Base-by-base conservation (phyloP, 2,888 invertebrate species). In the Apamea anceps region DNA sequence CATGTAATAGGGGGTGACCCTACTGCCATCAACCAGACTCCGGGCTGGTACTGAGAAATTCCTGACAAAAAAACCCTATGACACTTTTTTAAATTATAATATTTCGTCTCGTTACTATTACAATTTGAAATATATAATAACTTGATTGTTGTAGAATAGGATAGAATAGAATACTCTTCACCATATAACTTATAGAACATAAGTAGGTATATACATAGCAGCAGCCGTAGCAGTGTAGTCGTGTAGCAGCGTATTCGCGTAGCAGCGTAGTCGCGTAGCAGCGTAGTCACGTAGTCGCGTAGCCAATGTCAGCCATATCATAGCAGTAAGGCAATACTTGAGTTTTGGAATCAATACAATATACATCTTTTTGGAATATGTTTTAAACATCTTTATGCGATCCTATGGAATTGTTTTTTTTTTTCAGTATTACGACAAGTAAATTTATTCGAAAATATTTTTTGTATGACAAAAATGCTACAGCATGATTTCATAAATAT, bases 241-340 rank as follows among this genome's bases (percentile, higher is more conserved):
- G 6, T 28, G 71, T 37, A 51, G 28, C 21, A 37, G 28, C 21
- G 51, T 70, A 68, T 51, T 51, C 2, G 25, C 25, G 54, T 66
- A 77, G n/a, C 32, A 2, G 21, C 15, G 79, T 37, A 48, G 65
- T 21, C 21, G 32, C 72, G 65, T 42, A 81, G 79, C 18, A 18
- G 15, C 70, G 73, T 66, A 74, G 25, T 13, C 32, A 21, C 66
- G 67, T 80, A 80, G 72, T 18, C 10, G 6, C 42, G 65, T 80
- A 72, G 48, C n/a, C 25, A 48, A 25, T 15, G 48, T n/a, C 74
- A 57, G 71, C 66, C 72, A 63, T 62, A 21, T 18, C 71, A 57
- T 81, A 85, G 74, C 45, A 71, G 63, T 45, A 32, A 45, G 48
- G 15, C 21, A 21, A 28, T 62, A 45, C 21, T 83, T 37, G 75